phyloP scores from a whole-genome alignment of 2,113 vertebrate species.

The Hystrix brachyura region DNA sequence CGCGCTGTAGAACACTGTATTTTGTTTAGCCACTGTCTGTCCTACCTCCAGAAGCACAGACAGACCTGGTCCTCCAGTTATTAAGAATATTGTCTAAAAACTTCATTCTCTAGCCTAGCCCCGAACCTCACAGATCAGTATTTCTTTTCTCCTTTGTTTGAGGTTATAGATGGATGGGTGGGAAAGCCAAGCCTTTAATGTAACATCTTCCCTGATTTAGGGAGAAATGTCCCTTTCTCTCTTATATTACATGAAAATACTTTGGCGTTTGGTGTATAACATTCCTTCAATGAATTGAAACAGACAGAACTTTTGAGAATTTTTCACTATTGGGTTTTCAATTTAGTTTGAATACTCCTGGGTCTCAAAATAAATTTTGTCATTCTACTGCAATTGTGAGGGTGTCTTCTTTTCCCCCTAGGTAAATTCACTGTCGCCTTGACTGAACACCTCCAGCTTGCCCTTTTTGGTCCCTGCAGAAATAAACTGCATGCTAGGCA shows the following conservation, averaged over 20 bases:
- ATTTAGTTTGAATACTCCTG: conserved; percentile 19
- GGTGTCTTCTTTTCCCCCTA: neutral
- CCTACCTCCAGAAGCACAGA: neutral
- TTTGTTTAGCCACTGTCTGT: neutral
- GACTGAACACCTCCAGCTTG: neutral
- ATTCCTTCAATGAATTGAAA: conserved; percentile 38
- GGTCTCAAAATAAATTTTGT: neutral
- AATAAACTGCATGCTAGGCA: neutral
- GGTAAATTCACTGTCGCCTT: neutral
- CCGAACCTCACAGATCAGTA: neutral
- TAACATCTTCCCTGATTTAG: conserved; percentile 65
- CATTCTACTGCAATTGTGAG: neutral
- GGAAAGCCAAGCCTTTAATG: neutral
- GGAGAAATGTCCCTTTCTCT: conserved; percentile 77
- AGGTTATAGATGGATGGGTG: neutral
- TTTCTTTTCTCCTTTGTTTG: neutral
- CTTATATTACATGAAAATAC: conserved; percentile 71
- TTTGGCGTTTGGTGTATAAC: conserved; percentile 24
- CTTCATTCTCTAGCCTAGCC: neutral
- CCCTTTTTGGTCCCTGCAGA: neutral
- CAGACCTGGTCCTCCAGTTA: neutral
- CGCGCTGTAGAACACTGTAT: neutral
- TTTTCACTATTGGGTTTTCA: neutral
- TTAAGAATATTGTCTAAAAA: neutral
- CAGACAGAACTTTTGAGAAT: neutral